Conservation (phyloP, 1,140 invertebrate species). For the Capitella teleta region DNA sequence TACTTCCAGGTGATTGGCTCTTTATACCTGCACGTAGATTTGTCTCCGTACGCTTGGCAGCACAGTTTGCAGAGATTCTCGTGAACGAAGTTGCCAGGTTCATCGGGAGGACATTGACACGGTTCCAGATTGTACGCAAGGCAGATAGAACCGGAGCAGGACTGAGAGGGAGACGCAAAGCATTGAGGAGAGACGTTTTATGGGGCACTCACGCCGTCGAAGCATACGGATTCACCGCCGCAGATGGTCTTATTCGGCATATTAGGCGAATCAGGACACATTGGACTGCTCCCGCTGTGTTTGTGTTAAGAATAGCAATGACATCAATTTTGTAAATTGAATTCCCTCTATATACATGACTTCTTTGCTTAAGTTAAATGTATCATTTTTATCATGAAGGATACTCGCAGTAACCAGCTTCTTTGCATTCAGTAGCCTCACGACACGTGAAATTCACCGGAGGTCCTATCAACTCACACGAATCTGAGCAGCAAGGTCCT, state of each 20-base stretch:
- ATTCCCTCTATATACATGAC: neutral
- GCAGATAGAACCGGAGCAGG: no score
- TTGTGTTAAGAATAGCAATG: neutral
- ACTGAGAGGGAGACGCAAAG: no score
- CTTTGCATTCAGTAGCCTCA: neutral
- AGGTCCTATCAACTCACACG: neutral
- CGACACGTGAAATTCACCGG: neutral
- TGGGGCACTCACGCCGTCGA: neutral
- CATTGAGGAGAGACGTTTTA: no score
- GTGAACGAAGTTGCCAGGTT: no score
- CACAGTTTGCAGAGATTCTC: no score
- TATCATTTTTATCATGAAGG: neutral
- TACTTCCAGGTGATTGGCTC: no score
- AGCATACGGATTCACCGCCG: neutral
- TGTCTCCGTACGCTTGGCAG: no score
- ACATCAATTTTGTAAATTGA: neutral
- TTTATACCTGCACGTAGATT: no score
- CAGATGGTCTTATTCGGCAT: neutral
- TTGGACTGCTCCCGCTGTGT: neutral
- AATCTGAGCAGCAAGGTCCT: constrained; percentile 7
- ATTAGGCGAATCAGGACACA: neutral
- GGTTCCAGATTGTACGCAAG: no score
- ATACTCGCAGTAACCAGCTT: constrained; percentile 7
- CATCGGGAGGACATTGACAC: no score
- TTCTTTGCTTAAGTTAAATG: neutral